Conservation (phyloP, 2,888 invertebrate genomes). For the Podabrus alpinus region DNA sequence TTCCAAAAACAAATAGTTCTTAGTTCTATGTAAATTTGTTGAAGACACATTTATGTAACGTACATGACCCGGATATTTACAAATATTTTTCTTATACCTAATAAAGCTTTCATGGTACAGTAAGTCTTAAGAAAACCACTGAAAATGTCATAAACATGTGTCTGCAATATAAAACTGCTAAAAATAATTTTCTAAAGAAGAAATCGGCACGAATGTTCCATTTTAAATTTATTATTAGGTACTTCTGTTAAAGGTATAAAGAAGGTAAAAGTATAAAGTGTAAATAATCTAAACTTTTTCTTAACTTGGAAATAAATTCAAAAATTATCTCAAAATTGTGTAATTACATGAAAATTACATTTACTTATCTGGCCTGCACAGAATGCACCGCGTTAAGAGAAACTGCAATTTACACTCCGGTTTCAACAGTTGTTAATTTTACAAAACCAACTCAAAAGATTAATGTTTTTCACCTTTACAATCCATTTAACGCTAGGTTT, state of each 20-base stretch:
- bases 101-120: conserved; percentile 21
- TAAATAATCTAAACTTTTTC: neutral
- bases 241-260: neutral
- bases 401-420: neutral
- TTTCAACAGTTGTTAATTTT: neutral
- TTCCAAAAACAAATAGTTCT: conserved; percentile 30
- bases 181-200: conserved; percentile 11
- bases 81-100: conserved; percentile 25
- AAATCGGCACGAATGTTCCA: neutral
- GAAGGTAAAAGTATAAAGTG: no score
- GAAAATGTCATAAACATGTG: conserved; percentile 26
- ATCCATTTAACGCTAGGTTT: neutral
- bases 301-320: neutral
- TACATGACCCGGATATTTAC: conserved; percentile 27
- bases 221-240: conserved; percentile 13
- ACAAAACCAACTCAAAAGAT: neutral
- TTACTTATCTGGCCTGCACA: neutral
- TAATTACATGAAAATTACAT: neutral
- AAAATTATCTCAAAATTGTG: neutral
- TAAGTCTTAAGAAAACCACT: conserved; percentile 20
- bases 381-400: neutral
- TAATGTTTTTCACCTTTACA: neutral
- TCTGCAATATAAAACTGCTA: conserved; percentile 7
- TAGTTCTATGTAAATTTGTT: conserved; percentile 28
- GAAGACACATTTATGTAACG: conserved; percentile 31